Evolutionary conservation across 2,888 invertebrate species (phyloP), one percentile per base, ranked within the genome.

Genomic region (Caenorhabditis virilis): DNA sequence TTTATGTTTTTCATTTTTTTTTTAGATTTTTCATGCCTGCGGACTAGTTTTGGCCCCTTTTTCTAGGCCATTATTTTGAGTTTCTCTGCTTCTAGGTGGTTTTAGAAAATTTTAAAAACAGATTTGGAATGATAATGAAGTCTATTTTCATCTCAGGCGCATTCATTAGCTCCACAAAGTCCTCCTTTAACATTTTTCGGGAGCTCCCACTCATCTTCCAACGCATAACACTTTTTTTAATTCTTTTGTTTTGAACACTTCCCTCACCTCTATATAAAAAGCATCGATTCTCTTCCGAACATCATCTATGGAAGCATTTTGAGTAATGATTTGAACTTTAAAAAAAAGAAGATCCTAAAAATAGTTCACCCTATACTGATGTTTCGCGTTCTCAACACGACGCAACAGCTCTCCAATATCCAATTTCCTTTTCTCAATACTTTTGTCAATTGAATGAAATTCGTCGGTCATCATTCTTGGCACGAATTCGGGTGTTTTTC

Each of bases 401-500:
- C 27, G 33, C 20, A 63, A 41, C 7, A 63, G 22, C 16, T 63
- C 38, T 13, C 38, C 33, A 42, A 63, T 63, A 42, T 57, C 54
- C 0, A 49, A 20, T 54, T 58, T 58, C n/a, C 54, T 38, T 26
- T 47, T 45, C 15, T 54, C 49, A 18, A 63, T 58, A 20, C 50
- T 46, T 47, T 18, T 33, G 41, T 51, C 41, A 26, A 63, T 36
- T 2, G 16, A 20, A 7, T 63, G 54, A 22, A 63, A 63, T 18
- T 63, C 53, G 18, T 52, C 52, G n/a, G 47, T 41, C 52, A 62
- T 54, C 42, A 55, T 36, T 35, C 51, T 23, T 18, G 61, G 61
- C 1, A 50, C 45, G 6, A 60, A 35, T n/a, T 50, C 41, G 1
- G 60, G 55, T 18, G 61, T 61, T 55, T 46, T 42, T 16, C 55